A percentile compares a stretch with the other conserved stretches of the same genome.
These are phyloP conservation scores for Anniella stebbinsi DNA, from an alignment of 2,797 vertebrate species.

Conservation along the genomic window DNA sequence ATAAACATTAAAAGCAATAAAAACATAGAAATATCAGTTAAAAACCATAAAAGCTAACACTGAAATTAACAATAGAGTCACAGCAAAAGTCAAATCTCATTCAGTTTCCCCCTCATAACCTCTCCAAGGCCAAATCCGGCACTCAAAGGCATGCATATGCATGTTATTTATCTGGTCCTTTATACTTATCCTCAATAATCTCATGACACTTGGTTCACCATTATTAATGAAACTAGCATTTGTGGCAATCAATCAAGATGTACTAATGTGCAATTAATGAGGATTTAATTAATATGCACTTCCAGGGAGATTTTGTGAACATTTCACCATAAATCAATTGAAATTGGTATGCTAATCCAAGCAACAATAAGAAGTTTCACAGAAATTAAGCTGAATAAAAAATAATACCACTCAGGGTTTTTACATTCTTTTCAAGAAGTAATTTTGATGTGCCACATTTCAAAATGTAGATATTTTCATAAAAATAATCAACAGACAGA, in stretches of 20 bases:
- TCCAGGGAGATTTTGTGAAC: conserved; percentile 69
- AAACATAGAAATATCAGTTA: no score
- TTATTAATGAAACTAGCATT: conserved; percentile 74
- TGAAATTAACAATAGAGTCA: no score
- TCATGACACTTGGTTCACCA: conserved; percentile 62
- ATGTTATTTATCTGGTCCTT: background rate
- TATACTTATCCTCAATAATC: conserved; percentile 37
- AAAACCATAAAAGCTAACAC: no score
- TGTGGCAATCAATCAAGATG: conserved; percentile 62
- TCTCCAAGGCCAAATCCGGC: background rate
- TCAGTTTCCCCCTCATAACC: background rate
- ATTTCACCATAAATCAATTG: conserved; percentile 69
- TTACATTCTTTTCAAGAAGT: background rate
- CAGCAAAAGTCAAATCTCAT: background rate
- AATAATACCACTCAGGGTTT: conserved; percentile 8
- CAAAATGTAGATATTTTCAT: conserved; percentile 45
- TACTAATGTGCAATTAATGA: conserved; percentile 70
- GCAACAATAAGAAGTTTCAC: conserved; percentile 56
- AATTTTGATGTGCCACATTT: conserved; percentile 34
- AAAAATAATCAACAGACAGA: conserved; percentile 53
- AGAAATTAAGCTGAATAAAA: conserved; percentile 38
- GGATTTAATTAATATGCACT: conserved; percentile 68
- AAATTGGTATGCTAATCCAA: conserved; percentile 43
- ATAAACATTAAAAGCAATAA: no score
- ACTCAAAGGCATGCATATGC: background rate